Conservation (phyloP, 2,113 vertebrate genomes). For the Chascanopsetta lugubris region DNA sequence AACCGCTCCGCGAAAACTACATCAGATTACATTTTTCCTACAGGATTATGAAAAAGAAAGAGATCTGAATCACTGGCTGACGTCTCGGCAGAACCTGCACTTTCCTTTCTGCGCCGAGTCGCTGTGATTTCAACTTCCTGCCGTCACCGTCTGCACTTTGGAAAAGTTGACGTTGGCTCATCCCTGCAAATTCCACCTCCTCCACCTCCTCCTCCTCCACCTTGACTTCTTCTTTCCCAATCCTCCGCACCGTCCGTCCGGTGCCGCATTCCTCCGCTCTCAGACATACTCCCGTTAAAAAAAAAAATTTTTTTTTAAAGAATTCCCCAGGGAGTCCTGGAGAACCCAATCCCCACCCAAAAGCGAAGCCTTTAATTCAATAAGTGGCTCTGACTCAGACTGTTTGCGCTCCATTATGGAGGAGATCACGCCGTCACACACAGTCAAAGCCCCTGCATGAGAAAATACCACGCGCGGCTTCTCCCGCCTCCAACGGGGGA, state of each 20-base stretch:
- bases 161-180: slow-evolving; percentile 35
- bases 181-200: slow-evolving; percentile 7
- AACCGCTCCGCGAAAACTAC: not conserved
- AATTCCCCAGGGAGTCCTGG: not conserved
- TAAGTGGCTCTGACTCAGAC: not conserved
- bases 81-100: too few relatives aligned
- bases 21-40: not conserved
- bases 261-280: slow-evolving; percentile 35
- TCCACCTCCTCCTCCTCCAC: not conserved
- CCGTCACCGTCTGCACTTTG: slow-evolving; percentile 37
- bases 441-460: not conserved
- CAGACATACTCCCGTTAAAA: slow-evolving; percentile 3
- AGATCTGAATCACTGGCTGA: too few relatives aligned
- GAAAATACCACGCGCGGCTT: not conserved
- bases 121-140: slow-evolving; percentile 45
- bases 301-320: too few relatives aligned
- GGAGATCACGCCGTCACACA: not conserved
- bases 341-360: not conserved
- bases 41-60: too few relatives aligned
- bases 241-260: slow-evolving; percentile 25
- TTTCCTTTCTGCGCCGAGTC: too few relatives aligned
- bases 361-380: not conserved
- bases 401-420: not conserved
- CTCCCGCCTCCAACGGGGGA: not conserved
- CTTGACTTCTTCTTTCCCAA: not conserved